A percentile compares a stretch with the other conserved stretches of the same genome.
These are phyloP conservation scores for Sorex fumeus DNA, from an alignment of 2,113 vertebrate genomes.

Conservation along the genomic window DNA sequence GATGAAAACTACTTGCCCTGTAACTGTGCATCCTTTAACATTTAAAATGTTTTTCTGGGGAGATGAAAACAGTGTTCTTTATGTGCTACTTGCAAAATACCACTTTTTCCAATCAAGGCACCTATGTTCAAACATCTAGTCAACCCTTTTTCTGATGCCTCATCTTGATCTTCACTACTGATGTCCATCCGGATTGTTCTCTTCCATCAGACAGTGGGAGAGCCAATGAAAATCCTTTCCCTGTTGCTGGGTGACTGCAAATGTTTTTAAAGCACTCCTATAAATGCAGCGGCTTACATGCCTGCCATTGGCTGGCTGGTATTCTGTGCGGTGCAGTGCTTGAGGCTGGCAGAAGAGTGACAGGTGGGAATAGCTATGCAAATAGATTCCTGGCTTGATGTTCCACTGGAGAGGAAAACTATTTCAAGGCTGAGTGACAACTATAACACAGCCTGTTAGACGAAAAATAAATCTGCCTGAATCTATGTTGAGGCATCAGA, in stretches of 20 bases:
- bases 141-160: neutral
- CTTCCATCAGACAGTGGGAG: conserved; percentile 53
- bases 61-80: neutral
- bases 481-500: conserved; percentile 71
- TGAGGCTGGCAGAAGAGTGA: conserved; percentile 74
- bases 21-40: neutral
- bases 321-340: conserved; percentile 70
- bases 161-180: conserved; percentile 54
- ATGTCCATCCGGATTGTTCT: conserved; percentile 48
- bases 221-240: conserved; percentile 77
- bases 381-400: conserved; percentile 80
- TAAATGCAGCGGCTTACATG: conserved; percentile 22
- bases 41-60: conserved; percentile 36
- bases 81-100: neutral
- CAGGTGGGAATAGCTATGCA: conserved; percentile 80
- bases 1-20: neutral
- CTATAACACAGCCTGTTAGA: conserved; percentile 77
- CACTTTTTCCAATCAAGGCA: neutral
- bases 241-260: conserved; percentile 72
- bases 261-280: conserved; percentile 31
- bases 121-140: neutral
- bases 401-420: conserved; percentile 81
- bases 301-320: conserved; percentile 44
- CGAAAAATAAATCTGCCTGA: conserved; percentile 82
- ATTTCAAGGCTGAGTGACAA: conserved; percentile 87